These are phyloP conservation scores for Drosophila lini DNA, from an alignment of 1,140 invertebrate genomes.

Conservation along the genomic window DNA sequence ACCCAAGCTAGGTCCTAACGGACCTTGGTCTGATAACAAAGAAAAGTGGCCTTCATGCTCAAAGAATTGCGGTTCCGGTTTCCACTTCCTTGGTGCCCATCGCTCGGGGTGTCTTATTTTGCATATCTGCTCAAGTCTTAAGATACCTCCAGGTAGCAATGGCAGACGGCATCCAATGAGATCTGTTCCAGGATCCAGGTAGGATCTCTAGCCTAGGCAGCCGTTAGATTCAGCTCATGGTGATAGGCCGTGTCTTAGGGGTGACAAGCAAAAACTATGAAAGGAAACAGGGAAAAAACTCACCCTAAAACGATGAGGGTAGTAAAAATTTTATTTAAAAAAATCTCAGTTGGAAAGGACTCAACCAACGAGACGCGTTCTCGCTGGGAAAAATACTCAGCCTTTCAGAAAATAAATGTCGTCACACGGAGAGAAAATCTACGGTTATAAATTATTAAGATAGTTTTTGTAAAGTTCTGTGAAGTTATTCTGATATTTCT, in stretches of 20 bases:
- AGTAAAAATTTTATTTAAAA: constrained; percentile 19
- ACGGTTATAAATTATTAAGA: background rate
- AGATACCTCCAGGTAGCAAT: constrained; percentile 52
- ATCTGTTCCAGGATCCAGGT: constrained; percentile 50
- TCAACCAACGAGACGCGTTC: constrained; percentile 42
- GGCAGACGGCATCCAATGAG: constrained; percentile 63
- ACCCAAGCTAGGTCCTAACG: constrained; percentile 38
- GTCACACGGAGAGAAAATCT: background rate
- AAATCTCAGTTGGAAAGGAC: constrained; percentile 26
- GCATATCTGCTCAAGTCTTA: constrained; percentile 19
- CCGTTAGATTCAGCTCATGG: constrained; percentile 51
- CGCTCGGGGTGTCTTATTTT: constrained; percentile 37
- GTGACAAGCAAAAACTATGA: constrained; percentile 29
- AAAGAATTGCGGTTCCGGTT: constrained; percentile 33
- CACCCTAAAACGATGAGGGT: constrained; percentile 59
- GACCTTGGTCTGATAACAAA: constrained; percentile 34
- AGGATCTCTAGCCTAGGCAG: constrained; percentile 38
- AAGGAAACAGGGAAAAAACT: constrained; percentile 32
- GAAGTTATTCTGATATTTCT: no score
- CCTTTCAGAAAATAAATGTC: constrained; percentile 24
- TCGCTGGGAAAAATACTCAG: constrained; percentile 22
- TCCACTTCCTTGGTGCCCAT: constrained; percentile 54
- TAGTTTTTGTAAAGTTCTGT: background rate
- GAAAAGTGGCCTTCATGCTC: constrained; percentile 31
- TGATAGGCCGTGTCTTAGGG: constrained; percentile 59